These are phyloP conservation scores for Saturnia japonica DNA, from an alignment of 2,888 invertebrate species.

Conservation along the genomic window DNA sequence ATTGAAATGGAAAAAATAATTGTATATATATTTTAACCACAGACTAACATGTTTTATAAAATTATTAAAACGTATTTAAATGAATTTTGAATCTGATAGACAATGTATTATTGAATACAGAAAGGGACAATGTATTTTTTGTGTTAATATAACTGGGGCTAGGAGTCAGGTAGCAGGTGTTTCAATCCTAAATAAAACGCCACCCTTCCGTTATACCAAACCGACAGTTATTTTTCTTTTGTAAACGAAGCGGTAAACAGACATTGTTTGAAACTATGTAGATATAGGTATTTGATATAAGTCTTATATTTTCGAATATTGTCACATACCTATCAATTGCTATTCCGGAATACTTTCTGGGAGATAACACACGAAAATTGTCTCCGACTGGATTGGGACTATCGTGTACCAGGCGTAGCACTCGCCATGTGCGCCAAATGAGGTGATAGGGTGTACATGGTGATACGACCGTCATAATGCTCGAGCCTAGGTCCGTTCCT, in stretches of 20 bases:
- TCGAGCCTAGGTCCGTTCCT: too few relatives aligned
- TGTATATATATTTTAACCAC: neutral
- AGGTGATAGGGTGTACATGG: too few relatives aligned
- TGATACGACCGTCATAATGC: too few relatives aligned
- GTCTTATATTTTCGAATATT: too few relatives aligned
- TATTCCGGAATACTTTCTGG: too few relatives aligned
- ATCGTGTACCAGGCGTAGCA: too few relatives aligned
- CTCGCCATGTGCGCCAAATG: too few relatives aligned
- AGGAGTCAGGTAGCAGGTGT: conserved; percentile 63
- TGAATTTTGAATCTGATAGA: neutral
- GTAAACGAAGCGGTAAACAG: neutral
- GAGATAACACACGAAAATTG: too few relatives aligned
- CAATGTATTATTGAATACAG: neutral
- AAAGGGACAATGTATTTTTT: neutral
- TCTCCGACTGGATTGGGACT: too few relatives aligned
- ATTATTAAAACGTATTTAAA: neutral
- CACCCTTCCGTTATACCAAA: conserved; percentile 32
- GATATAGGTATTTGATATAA: neutral
- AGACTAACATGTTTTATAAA: neutral
- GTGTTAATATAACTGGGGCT: neutral
- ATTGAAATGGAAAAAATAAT: neutral
- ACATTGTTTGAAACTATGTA: too few relatives aligned
- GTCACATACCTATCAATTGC: too few relatives aligned
- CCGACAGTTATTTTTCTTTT: neutral
- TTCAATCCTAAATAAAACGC: conserved; percentile 33